These are phyloP conservation scores for rat (Rattus norvegicus) DNA, from an alignment of 2,113 vertebrate species.

Conservation along the genomic window DNA sequence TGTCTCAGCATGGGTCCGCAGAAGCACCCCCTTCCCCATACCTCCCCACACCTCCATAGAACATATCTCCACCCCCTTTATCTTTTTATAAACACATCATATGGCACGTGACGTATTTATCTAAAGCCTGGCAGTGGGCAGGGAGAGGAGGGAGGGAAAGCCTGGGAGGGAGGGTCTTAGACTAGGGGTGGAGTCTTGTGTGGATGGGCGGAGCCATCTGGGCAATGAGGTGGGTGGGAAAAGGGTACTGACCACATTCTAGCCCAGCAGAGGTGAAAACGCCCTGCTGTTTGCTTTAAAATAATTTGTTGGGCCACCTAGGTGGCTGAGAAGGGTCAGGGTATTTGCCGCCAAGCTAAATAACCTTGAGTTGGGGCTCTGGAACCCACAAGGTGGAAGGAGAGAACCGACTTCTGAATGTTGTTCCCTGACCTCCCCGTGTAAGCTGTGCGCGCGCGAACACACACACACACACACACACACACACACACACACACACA, in stretches of 20 bases:
- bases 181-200: neutral
- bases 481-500: neutral
- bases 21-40: too few species aligned
- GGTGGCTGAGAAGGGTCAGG: neutral
- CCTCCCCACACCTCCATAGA: too few species aligned
- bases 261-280: neutral
- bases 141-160: neutral
- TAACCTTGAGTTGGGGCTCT: neutral
- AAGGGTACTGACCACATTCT: neutral
- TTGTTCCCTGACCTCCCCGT: neutral
- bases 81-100: too few species aligned
- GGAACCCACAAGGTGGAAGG: too few species aligned
- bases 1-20: too few species aligned
- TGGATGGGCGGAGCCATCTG: neutral
- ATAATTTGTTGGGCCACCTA: neutral
- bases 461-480: neutral
- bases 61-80: too few species aligned
- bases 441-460: neutral
- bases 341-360: neutral
- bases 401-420: neutral
- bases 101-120: neutral
- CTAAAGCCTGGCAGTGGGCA: neutral
- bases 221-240: neutral
- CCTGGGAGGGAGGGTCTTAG: neutral
- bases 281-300: conserved; percentile 1